A percentile compares a stretch with the other conserved stretches of the same genome.
These are phyloP conservation scores for Harpagoxenus sublaevis DNA, from an alignment of 2,888 invertebrate genomes.

Conservation along the genomic window DNA sequence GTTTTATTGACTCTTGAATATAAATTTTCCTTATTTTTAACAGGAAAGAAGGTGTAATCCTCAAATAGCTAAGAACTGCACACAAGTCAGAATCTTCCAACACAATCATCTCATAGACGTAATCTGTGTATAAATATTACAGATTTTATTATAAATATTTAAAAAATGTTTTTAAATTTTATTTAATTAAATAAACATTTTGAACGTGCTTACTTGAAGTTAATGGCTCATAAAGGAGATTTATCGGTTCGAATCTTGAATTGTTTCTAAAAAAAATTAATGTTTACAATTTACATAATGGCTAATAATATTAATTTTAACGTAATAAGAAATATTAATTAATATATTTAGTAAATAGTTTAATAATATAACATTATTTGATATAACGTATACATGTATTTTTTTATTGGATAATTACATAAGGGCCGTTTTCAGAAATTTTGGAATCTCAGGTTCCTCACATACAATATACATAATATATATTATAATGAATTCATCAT, in stretches of 20 bases:
- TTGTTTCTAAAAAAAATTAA: background rate
- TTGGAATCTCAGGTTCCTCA: background rate
- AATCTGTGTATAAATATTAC: background rate
- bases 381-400: no score
- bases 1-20: background rate
- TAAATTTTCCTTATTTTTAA: background rate
- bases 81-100: conserved; percentile 2
- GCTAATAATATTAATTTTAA: background rate
- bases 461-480: background rate
- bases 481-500: background rate
- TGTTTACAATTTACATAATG: background rate
- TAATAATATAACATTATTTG: background rate
- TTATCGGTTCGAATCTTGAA: rapidly evolving
- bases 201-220: background rate
- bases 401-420: conserved; percentile 7
- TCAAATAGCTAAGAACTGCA: conserved; percentile 6
- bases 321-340: background rate
- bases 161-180: background rate
- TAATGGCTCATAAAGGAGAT: background rate
- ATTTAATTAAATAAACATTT: background rate
- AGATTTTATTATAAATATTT: background rate
- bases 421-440: background rate
- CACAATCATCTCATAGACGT: background rate
- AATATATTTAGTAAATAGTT: background rate
- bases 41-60: background rate